Evolutionary conservation across 2,888 invertebrate genomes (phyloP).

Genomic region (Rhimphoctona megacephalus): DNA sequence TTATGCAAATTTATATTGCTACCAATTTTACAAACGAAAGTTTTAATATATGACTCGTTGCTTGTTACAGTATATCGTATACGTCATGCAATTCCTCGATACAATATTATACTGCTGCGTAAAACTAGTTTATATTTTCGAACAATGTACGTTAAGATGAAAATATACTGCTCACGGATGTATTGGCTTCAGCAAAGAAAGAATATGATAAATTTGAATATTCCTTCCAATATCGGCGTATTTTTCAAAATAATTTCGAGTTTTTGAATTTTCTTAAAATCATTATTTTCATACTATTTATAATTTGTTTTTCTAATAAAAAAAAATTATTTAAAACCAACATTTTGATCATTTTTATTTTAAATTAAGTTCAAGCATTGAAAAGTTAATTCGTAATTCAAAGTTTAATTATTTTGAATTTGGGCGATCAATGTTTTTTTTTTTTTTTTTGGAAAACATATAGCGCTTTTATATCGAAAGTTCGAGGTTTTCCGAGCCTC

Average conservation of each 20-base stretch:
- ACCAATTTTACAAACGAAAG: slow-evolving; percentile 51
- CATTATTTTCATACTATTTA: background rate
- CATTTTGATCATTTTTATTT: background rate
- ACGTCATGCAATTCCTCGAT: slow-evolving; percentile 25
- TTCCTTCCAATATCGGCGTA: background rate
- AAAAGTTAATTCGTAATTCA: background rate
- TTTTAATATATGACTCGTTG: slow-evolving; percentile 50
- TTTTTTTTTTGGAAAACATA: background rate
- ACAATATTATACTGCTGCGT: background rate
- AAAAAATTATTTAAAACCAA: background rate
- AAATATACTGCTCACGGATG: slow-evolving; percentile 6
- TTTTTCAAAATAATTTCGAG: background rate
- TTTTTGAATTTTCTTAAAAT: background rate
- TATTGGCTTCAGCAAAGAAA: slow-evolving; percentile 11
- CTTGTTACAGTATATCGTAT: slow-evolving; percentile 44
- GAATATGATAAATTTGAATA: background rate
- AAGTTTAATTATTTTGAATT: background rate
- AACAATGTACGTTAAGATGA: background rate
- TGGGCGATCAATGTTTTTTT: background rate
- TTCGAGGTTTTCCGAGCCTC: too few relatives aligned
- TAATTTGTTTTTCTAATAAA: background rate
- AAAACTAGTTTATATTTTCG: slow-evolving; percentile 29
- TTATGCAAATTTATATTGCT: slow-evolving; percentile 59
- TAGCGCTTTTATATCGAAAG: background rate
- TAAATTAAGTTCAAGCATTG: background rate